A percentile compares a stretch with the other conserved stretches of the same genome.
Evolutionary conservation across 1,140 invertebrate genomes (phyloP).

Genomic region (Nasonia longicornis): DNA sequence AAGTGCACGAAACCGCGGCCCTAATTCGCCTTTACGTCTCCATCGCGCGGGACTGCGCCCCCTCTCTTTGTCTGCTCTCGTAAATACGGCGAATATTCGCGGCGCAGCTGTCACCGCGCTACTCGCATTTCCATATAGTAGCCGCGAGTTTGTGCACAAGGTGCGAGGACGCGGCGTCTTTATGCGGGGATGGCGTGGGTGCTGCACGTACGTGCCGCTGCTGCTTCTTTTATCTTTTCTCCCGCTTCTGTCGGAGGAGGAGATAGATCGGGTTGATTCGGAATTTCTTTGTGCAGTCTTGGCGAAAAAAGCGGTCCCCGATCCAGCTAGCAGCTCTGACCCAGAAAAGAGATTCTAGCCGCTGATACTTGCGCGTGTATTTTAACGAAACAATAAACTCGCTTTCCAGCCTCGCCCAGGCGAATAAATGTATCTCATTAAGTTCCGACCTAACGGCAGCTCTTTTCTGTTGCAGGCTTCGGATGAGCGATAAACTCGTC

Average conservation of each 20-base stretch:
- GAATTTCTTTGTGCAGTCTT: background rate
- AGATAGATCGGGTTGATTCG: background rate
- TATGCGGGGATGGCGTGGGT: background rate
- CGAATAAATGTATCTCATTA: too few species aligned
- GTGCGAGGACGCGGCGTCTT: conserved; percentile 2
- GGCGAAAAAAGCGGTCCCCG: too few species aligned
- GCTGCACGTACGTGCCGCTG: background rate
- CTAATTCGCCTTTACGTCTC: conserved; percentile 47
- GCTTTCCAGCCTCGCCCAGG: too few species aligned
- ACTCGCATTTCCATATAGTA: conserved; percentile 48
- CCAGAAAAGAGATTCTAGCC: background rate
- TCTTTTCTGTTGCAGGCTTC: too few species aligned
- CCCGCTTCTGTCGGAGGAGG: too few species aligned
- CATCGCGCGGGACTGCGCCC: conserved; percentile 18
- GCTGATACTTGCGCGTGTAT: background rate
- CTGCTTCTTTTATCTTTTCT: too few species aligned
- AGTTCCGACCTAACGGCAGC: too few species aligned
- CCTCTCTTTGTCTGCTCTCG: background rate
- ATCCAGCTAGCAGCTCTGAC: background rate
- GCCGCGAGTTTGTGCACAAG: conserved; percentile 28
- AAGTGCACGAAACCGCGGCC: conserved; percentile 29
- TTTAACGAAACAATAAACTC: background rate
- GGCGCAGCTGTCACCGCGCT: conserved; percentile 31
- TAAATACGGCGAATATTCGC: conserved; percentile 36
- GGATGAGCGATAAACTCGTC: too few species aligned